Evolutionary conservation across 2,113 vertebrate genomes (phyloP).

Genomic region (mouse (Mus musculus)): DNA sequence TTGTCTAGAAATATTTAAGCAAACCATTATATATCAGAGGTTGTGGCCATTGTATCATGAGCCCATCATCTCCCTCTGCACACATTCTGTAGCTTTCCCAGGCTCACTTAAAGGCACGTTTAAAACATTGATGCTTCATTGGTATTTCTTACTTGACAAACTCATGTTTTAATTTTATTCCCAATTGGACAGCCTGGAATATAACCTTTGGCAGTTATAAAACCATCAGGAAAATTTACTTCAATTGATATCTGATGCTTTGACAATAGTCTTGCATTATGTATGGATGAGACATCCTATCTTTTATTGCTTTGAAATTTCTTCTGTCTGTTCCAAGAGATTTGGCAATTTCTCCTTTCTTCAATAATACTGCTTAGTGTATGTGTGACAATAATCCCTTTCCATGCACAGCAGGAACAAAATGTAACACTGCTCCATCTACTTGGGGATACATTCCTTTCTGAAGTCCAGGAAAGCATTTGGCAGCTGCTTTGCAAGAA

Average conservation of each 20-base stretch:
- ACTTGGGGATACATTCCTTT: not conserved
- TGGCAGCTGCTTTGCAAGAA: conserved; percentile 43
- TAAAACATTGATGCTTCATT: not conserved
- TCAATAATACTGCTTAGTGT: not conserved
- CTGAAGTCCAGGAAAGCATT: not conserved
- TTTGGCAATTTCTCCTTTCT: conserved; percentile 25
- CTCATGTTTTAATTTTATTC: not conserved
- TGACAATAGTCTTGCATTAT: not conserved
- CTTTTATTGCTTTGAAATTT: conserved; percentile 13
- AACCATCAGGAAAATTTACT: not conserved
- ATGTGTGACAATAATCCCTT: not conserved
- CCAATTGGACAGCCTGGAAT: not conserved
- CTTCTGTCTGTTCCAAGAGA: conserved; percentile 48
- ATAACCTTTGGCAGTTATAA: conserved; percentile 21
- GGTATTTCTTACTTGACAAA: conserved; percentile 5
- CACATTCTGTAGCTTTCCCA: not conserved
- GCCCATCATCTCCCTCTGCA: not conserved
- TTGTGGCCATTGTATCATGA: too few species aligned
- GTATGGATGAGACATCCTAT: not conserved
- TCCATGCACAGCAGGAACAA: conserved; percentile 31
- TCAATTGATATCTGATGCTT: not conserved
- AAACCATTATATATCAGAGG: not conserved
- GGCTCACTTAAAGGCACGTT: not conserved
- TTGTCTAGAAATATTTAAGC: not conserved
- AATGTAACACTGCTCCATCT: conserved; percentile 3